Evolutionary conservation across 2,797 vertebrate genomes (phyloP).

Genomic region (Chelmon rostratus): DNA sequence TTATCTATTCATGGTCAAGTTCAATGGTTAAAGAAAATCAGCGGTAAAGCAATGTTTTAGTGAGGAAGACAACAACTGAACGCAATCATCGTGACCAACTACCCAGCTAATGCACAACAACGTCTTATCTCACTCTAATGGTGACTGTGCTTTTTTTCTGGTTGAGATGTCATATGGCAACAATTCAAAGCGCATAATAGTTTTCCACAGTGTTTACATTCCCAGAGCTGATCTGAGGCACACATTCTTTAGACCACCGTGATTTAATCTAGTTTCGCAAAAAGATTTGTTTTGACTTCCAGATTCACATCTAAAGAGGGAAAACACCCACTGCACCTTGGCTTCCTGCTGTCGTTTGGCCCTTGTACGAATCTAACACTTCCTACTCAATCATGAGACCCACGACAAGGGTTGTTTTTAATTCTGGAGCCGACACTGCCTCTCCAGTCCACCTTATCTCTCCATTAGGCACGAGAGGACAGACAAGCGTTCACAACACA

Average conservation of each 20-base stretch:
- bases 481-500: slow-evolving; percentile 60
- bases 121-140: slow-evolving; percentile 60
- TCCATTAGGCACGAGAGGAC: slow-evolving; percentile 56
- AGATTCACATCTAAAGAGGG: slow-evolving; percentile 65
- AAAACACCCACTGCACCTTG: slow-evolving; percentile 50
- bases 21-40: slow-evolving; percentile 36
- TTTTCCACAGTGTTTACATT: slow-evolving; percentile 68
- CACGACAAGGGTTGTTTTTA: slow-evolving; percentile 51
- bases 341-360: slow-evolving; percentile 62
- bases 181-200: slow-evolving; percentile 48
- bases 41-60: slow-evolving; percentile 24
- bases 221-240: slow-evolving; percentile 45
- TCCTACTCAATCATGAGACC: slow-evolving; percentile 68
- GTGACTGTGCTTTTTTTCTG: slow-evolving; percentile 33
- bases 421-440: slow-evolving; percentile 40
- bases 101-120: neutral
- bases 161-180: slow-evolving; percentile 40
- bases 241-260: slow-evolving; percentile 50
- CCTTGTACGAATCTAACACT: slow-evolving; percentile 62
- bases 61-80: slow-evolving; percentile 26
- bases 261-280: slow-evolving; percentile 62
- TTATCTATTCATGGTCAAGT: slow-evolving; percentile 67
- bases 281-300: slow-evolving; percentile 78
- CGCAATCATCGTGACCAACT: slow-evolving; percentile 27
- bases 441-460: slow-evolving; percentile 32